Percentiles rank a stretch among this genome's conserved stretches.
Evolutionary conservation across 2,797 vertebrate genomes (phyloP).

Genomic region (Aselliscus stoliczkanus): DNA sequence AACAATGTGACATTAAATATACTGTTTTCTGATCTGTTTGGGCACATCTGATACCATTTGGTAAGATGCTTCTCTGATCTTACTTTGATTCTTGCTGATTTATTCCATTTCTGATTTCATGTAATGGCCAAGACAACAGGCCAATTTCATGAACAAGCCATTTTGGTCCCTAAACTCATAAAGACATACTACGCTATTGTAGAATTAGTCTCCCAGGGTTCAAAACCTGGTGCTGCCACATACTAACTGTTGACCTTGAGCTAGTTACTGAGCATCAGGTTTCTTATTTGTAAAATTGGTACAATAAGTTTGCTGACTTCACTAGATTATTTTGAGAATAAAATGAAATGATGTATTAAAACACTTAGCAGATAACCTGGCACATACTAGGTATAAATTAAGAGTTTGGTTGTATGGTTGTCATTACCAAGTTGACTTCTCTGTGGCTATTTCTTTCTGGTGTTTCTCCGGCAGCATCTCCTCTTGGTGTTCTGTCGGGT

Average conservation of each 20-base stretch:
- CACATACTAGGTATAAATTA: background rate
- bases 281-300: background rate
- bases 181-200: background rate
- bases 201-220: background rate
- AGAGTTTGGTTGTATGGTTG: background rate
- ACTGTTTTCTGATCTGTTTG: background rate
- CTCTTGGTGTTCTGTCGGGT: background rate
- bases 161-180: background rate
- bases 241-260: background rate
- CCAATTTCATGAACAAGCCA: background rate
- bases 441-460: background rate
- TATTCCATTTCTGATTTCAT: background rate
- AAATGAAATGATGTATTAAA: background rate
- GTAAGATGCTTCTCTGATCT: background rate
- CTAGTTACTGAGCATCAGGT: background rate
- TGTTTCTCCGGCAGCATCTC: background rate
- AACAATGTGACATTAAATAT: background rate
- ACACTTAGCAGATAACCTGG: background rate
- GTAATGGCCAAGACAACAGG: background rate
- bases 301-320: background rate
- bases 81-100: background rate
- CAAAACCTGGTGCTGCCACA: background rate
- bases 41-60: background rate
- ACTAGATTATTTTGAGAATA: background rate
- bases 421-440: background rate